Base-by-base conservation (phyloP, 2,888 invertebrate species). In the Laothoe populi region DNA sequence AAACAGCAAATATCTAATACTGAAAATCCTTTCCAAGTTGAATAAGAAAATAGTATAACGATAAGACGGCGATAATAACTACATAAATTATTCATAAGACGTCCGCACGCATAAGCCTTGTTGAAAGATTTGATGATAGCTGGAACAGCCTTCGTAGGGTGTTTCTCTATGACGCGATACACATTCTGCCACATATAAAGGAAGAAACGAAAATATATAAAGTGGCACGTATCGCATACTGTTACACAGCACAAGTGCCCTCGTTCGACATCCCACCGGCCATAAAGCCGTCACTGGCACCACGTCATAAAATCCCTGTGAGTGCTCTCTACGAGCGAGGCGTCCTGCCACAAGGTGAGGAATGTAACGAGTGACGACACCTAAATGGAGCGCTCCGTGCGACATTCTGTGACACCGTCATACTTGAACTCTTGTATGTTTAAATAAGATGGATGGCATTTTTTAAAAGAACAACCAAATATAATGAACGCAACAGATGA, bases 251-350 rank as follows among this genome's bases (percentile, higher is more conserved):
- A 81, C 72, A 75, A 83, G 82, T 74, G 75, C 78, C 80, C 81
- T 83, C 76, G 79, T 79, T 79, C 75, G 74, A 78, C 70, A 70
- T 72, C 78, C 74, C 77, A 75, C 71, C 78, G 80, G 82, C 77
- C 79, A 82, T 90, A 90, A 90, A 91, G 82, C 78, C 80, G 81
- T 81, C 86, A 81, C 81, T 77, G 78, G 75, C 82, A 82, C 79
- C 79, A 80, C 77, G 76, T 81, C 79, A 84, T 90, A 88, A 89
- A 90, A 85, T 78, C 75, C 78, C 76, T 76, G 73, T 73, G 78
- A 82, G 80, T 77, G 78, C 78, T 78, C 78, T 79, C 71, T 67
- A 75, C 74, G 67, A n/a, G n/a, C n/a, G n/a, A n/a, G n/a, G 74
- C 75, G 75, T 70, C 73, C 73, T 71, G 65, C 69, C 68, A 69